Base-by-base conservation (phyloP, 1,140 invertebrate genomes). In the Linepithema humile region DNA sequence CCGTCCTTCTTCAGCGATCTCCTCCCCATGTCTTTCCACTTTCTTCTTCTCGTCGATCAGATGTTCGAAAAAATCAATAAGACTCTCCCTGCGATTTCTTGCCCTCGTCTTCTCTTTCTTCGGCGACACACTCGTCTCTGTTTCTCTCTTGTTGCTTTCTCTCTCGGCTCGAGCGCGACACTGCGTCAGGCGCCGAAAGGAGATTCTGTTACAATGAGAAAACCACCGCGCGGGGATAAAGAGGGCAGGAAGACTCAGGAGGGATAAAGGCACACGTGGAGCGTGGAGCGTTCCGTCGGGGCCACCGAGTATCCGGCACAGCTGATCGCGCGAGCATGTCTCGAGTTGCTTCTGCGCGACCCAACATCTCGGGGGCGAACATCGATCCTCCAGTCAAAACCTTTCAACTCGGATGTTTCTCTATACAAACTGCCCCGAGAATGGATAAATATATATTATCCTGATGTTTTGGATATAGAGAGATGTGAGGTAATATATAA, bases 21-120 rank as follows among this genome's bases (percentile, higher is more conserved):
- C 23, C 6, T 72, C 35, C 43, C 20, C 40, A 65, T 83, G 48
- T 38, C 45, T 20, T 29, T 26, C 32, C 12, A 2, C 15, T 10
- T 26, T n/a, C 50, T 82, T 29, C 45, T 62, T 38, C 83, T 32
- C 48, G 60, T 55, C 48, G 87, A 88, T 88, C 87, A 87, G 85
- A 87, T 85, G 82, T 88, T 88, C 9, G 55, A 85, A 82, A 84
- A 88, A 82, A 88, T 88, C 87, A 88, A 88, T 88, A 87, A 84
- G 32, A 87, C 74, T 69, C 74, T 87, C 74, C 50, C 86, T 70
- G 62, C 50, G n/a, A 20, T 17, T 48, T 77, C 43, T 20, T 45
- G 53, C 26, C n/a, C 48, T 40, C 53, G 15, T 12, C 60, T 70
- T 60, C 53, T 67, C 26, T 70, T 29, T 67, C 26, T 48, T 17